These are phyloP conservation scores for Dysmachus trigonus DNA, from an alignment of 2,888 invertebrate species.

Conservation along the genomic window DNA sequence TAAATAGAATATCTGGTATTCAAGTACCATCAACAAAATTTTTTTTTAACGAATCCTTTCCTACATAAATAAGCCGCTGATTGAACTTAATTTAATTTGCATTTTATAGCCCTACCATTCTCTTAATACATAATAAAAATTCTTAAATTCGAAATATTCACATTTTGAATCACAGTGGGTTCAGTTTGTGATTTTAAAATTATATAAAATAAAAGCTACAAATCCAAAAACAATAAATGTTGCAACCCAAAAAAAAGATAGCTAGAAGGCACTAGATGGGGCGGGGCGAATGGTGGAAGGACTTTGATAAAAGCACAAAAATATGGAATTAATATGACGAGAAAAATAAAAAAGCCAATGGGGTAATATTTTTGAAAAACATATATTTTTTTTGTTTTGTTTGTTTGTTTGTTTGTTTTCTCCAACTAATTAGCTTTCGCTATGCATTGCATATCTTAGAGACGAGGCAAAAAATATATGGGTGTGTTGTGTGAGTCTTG, in stretches of 20 bases:
- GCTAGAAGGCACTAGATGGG: background rate
- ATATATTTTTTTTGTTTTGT: slow-evolving; percentile 49
- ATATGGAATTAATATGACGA: background rate
- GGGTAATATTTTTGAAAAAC: slow-evolving; percentile 46
- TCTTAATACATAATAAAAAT: background rate
- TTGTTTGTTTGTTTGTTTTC: slow-evolving; percentile 28
- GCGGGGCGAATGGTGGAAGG: background rate
- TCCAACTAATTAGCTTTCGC: background rate
- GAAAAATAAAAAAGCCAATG: slow-evolving; percentile 41
- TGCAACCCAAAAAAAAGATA: background rate
- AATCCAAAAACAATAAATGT: background rate
- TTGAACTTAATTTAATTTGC: too few relatives aligned
- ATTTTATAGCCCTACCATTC: background rate
- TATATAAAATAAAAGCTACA: background rate
- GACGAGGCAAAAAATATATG: slow-evolving; percentile 43
- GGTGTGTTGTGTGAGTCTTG: background rate
- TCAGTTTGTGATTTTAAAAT: background rate
- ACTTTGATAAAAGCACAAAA: background rate
- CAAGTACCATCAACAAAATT: too few relatives aligned
- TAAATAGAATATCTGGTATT: too few relatives aligned
- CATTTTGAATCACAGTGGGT: background rate
- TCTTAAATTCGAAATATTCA: background rate
- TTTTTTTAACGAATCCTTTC: too few relatives aligned
- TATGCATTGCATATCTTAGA: slow-evolving; percentile 35
- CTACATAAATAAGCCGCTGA: too few relatives aligned